A percentile compares a stretch with the other conserved stretches of the same genome.
Evolutionary conservation across 1,140 invertebrate species (phyloP).

Genomic region (Theocolax elegans): DNA sequence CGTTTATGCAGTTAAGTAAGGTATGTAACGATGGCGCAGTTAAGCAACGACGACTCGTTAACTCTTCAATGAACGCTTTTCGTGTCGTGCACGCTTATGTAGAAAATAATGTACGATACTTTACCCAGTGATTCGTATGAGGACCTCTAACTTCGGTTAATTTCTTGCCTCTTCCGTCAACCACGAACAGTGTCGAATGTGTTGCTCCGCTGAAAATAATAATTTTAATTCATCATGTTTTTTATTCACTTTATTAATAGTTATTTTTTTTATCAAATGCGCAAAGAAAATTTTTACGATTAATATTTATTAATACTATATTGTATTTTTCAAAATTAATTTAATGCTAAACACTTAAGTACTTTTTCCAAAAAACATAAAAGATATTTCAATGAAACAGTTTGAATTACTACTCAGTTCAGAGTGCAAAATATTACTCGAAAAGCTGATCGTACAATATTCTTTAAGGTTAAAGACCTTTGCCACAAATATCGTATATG

Average conservation of each 20-base stretch:
- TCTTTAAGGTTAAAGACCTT: too few species aligned
- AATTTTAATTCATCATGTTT: too few species aligned
- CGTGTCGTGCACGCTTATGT: background rate
- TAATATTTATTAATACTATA: too few species aligned
- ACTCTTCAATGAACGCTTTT: constrained; percentile 25
- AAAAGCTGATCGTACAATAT: too few species aligned
- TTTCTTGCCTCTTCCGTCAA: constrained; percentile 76
- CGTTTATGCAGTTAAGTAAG: constrained; percentile 8
- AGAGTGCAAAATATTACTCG: too few species aligned
- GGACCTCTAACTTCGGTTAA: constrained; percentile 75
- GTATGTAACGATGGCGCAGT: constrained; percentile 15
- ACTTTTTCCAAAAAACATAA: too few species aligned
- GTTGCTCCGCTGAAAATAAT: constrained; percentile 79
- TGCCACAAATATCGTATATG: too few species aligned
- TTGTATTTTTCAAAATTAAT: too few species aligned
- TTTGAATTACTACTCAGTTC: too few species aligned
- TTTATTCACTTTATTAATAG: constrained; percentile 3
- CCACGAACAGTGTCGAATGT: constrained; percentile 81
- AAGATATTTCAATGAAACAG: too few species aligned
- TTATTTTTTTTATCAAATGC: background rate
- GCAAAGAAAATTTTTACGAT: too few species aligned
- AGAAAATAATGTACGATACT: constrained; percentile 6
- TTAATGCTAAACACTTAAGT: too few species aligned
- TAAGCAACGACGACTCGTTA: background rate
- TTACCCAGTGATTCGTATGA: constrained; percentile 86